phyloP scores from a whole-genome alignment of 1,140 invertebrate species.

The Proctacanthus coquilletti region DNA sequence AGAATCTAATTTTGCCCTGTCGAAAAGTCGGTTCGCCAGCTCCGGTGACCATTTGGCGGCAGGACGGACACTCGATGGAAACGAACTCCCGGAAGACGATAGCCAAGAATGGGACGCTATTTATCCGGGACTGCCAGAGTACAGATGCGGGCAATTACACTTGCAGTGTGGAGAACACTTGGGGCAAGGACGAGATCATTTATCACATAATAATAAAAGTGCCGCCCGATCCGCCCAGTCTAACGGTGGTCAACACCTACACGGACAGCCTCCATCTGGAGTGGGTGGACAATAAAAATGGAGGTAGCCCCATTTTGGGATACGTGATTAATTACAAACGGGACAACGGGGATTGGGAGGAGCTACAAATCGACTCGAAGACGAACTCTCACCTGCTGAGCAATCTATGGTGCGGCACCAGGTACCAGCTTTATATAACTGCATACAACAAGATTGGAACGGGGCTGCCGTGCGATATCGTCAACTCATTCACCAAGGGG shows the following conservation, averaged over 20 bases:
- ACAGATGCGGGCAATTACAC: constrained; percentile 81
- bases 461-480: constrained; percentile 70
- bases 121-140: constrained; percentile 54
- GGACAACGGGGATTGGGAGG: constrained; percentile 79
- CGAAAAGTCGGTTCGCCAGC: constrained; percentile 63
- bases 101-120: constrained; percentile 48
- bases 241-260: constrained; percentile 51
- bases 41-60: constrained; percentile 56
- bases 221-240: constrained; percentile 47
- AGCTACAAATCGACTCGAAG: constrained; percentile 63
- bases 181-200: constrained; percentile 71
- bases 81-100: constrained; percentile 49
- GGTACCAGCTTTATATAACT: constrained; percentile 75
- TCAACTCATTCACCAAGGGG: constrained; percentile 68
- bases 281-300: constrained; percentile 51
- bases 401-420: constrained; percentile 73
- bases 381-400: constrained; percentile 59
- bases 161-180: constrained; percentile 63
- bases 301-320: constrained; percentile 54
- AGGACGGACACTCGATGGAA: constrained; percentile 52
- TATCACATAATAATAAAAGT: constrained; percentile 53
- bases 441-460: constrained; percentile 80
- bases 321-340: constrained; percentile 78
- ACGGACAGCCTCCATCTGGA: constrained; percentile 51
- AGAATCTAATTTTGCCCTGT: constrained; percentile 61